phyloP scores from a whole-genome alignment of 2,797 vertebrate species.

The Gambelia wislizenii region DNA sequence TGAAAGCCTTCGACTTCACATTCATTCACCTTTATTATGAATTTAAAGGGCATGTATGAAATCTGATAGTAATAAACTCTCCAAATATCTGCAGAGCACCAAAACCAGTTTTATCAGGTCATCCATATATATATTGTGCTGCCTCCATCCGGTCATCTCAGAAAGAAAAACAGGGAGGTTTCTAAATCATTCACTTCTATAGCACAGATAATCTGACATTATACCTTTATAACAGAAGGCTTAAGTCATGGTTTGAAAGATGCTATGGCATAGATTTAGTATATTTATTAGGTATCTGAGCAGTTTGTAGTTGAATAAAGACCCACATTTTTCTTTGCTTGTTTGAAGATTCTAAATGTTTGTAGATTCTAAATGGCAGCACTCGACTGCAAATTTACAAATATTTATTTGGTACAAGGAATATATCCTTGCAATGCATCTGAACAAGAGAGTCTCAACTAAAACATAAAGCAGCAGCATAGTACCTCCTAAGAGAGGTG shows the following conservation, averaged over 20 bases:
- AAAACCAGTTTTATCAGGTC: constrained; percentile 23
- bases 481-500: constrained; percentile 91
- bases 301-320: constrained; percentile 9
- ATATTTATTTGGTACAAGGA: not conserved
- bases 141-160: not conserved
- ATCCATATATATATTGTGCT: not conserved
- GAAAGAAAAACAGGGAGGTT: not conserved
- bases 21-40: not conserved
- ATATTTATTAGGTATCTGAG: constrained; percentile 21
- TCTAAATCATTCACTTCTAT: not conserved
- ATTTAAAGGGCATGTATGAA: not conserved
- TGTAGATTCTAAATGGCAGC: constrained; percentile 6
- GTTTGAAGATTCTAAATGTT: constrained; percentile 15
- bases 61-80: constrained; percentile 18
- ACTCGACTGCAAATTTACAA: not conserved
- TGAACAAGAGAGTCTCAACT: constrained; percentile 17
- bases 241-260: constrained; percentile 30
- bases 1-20: no score
- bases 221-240: fast-evolving
- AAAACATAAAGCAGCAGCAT: constrained; percentile 50
- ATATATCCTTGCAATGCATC: not conserved
- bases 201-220: not conserved
- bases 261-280: constrained; percentile 12
- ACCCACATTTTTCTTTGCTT: constrained; percentile 2
- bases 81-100: fast-evolving